Evolutionary conservation across 2,888 invertebrate species (phyloP).

Genomic region (Stenchaetothrips biformis): DNA sequence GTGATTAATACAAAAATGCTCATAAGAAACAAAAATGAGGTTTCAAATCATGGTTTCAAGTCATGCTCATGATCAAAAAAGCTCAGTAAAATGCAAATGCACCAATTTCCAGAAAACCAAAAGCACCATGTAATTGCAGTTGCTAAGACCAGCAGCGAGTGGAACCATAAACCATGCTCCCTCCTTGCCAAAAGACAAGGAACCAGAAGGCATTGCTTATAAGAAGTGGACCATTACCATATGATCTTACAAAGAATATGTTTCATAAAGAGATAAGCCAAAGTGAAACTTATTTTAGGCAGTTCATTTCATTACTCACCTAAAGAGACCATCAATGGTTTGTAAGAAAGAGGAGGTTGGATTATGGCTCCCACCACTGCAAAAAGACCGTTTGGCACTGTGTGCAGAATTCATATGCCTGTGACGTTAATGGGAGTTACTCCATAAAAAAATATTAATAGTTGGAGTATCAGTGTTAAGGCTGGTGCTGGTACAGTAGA

Average conservation of each 20-base stretch:
- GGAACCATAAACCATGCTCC: conserved; percentile 42
- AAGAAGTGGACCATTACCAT: no score
- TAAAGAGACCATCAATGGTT: conserved; percentile 61
- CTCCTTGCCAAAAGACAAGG: no score
- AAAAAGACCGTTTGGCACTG: conserved; percentile 10
- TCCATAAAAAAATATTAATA: background rate
- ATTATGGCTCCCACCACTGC: conserved; percentile 53
- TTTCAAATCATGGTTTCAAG: no score
- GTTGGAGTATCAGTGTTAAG: background rate
- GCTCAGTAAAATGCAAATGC: background rate
- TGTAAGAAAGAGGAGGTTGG: conserved; percentile 66
- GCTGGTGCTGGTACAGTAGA: background rate
- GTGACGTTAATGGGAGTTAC: background rate
- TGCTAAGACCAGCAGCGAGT: background rate
- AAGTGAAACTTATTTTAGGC: background rate
- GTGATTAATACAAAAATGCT: no score
- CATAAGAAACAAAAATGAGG: no score
- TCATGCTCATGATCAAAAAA: no score
- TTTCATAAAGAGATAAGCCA: no score
- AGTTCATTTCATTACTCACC: conserved; percentile 54
- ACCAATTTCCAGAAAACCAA: background rate
- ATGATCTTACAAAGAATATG: no score
- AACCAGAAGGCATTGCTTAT: no score
- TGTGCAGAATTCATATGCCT: background rate
- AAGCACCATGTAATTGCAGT: background rate